Evolutionary conservation across 2,797 vertebrate species (phyloP), one percentile per base, ranked within the genome.

Genomic region (Poecilia wingei): DNA sequence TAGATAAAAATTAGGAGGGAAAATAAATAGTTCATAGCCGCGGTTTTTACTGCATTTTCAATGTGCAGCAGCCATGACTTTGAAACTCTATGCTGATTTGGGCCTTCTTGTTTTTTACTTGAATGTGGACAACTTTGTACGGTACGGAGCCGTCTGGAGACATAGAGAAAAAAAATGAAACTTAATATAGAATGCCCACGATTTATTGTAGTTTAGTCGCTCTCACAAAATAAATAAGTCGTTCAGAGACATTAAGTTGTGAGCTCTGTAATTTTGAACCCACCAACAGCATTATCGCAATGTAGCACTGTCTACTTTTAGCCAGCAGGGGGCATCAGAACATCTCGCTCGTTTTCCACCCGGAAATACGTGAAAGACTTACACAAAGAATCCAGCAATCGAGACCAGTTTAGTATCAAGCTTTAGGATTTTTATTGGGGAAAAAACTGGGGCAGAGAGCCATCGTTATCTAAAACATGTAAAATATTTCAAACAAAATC

Each of bases 271-370:
- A 53, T 25, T 25, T 53, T 53, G 51, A 53, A 22, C 51, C 51
- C 51, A 8, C 6, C 33, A 64, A 64, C 14, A 64, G 59, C 31
- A 20, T 66, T 36, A 61, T 61, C 14, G 18, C 31, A 66, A 8
- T 4, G 7, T 22, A 66, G 80, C 49, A 33, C 4, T 43, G 43
- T 36, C 1, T 1, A 9, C 20, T 46, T 85, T 18, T 51, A 73
- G 20, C 55, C 81, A 82, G 75, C 31, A 20, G 77, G 25, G 6
- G 45, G 75, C 47, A 83, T 73, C n/a, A 41, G 9, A 10, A 57
- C 45, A n/a, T 20, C 39, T 14, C 41, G 28, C 31, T 36, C 1
- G 57, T 64, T 64, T 18, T 28, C n/a, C 14, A 31, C 4, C 36
- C 18, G 33, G 33, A 14, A 53, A 53, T 25, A 25, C 7, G 2